Percentiles rank a stretch among this genome's conserved stretches.
These are phyloP conservation scores for Apamea sordens DNA, from an alignment of 2,888 invertebrate genomes.

Conservation along the genomic window DNA sequence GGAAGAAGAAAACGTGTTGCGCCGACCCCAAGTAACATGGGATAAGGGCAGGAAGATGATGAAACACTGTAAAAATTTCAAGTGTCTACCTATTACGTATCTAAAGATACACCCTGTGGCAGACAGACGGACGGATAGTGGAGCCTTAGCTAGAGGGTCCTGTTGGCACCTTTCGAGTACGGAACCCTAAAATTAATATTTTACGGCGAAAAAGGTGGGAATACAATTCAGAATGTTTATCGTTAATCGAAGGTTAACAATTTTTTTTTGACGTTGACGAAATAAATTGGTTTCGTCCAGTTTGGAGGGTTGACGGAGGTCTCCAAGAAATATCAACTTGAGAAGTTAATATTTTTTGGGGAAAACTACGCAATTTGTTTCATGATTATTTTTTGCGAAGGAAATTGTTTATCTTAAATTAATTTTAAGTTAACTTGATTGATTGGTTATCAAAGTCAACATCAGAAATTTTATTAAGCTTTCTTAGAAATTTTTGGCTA, in stretches of 20 bases:
- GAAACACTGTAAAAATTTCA: too few species aligned
- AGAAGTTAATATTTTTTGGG: conserved; percentile 16
- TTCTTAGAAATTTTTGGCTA: too few species aligned
- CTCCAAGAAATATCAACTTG: neutral
- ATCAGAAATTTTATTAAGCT: too few species aligned
- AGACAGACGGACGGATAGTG: neutral
- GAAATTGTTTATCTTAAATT: conserved; percentile 24
- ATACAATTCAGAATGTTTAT: conserved; percentile 43
- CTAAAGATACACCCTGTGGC: neutral
- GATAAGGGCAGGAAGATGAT: too few species aligned
- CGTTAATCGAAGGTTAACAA: conserved; percentile 38
- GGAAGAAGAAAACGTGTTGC: too few species aligned
- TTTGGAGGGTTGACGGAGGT: neutral
- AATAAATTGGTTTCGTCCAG: conserved; percentile 53
- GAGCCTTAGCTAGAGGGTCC: neutral
- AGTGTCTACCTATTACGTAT: neutral
- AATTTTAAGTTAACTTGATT: conserved; percentile 14
- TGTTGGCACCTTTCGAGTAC: neutral
- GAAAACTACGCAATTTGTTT: conserved; percentile 18
- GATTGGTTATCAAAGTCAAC: conserved; percentile 15
- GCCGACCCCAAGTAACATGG: too few species aligned
- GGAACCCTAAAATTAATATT: conserved; percentile 38
- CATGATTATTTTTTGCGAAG: neutral
- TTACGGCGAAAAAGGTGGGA: conserved; percentile 16
- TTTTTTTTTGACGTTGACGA: conserved; percentile 23